Conservation (phyloP, 2,113 vertebrate genomes). For the Zosterops pallidus region DNA sequence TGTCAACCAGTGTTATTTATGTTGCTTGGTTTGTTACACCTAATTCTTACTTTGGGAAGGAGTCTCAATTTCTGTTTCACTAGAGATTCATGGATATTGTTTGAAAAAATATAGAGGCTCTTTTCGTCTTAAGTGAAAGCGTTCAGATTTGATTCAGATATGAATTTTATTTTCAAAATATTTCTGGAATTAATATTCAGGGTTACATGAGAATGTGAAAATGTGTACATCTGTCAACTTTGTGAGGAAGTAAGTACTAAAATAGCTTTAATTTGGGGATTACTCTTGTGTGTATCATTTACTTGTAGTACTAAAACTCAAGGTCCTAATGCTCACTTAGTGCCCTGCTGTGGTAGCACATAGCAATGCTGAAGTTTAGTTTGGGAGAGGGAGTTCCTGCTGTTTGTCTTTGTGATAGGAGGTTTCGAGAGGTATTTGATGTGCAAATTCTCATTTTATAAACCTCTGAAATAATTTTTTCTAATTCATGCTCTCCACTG, state of each 20-base stretch:
- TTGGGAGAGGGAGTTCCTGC: background rate
- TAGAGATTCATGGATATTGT: background rate
- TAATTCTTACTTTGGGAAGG: background rate
- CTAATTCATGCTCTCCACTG: background rate
- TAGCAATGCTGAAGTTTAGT: background rate
- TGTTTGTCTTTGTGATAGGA: background rate
- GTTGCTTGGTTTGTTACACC: background rate
- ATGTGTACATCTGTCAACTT: background rate
- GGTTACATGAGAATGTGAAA: slow-evolving; percentile 18
- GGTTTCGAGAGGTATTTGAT: background rate
- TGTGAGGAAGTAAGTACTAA: background rate
- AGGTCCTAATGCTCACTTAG: background rate
- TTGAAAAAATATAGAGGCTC: background rate
- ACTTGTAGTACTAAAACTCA: background rate
- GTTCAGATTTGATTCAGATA: background rate
- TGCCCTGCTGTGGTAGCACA: background rate
- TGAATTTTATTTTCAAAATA: background rate
- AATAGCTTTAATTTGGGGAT: background rate
- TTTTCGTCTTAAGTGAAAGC: background rate
- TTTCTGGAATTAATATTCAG: background rate
- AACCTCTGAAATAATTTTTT: background rate
- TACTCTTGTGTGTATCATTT: background rate
- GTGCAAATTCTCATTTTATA: background rate
- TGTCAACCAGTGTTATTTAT: background rate
- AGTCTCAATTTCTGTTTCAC: background rate